Conservation (phyloP, 2,888 invertebrate species). For the Poecilus cupreus region DNA sequence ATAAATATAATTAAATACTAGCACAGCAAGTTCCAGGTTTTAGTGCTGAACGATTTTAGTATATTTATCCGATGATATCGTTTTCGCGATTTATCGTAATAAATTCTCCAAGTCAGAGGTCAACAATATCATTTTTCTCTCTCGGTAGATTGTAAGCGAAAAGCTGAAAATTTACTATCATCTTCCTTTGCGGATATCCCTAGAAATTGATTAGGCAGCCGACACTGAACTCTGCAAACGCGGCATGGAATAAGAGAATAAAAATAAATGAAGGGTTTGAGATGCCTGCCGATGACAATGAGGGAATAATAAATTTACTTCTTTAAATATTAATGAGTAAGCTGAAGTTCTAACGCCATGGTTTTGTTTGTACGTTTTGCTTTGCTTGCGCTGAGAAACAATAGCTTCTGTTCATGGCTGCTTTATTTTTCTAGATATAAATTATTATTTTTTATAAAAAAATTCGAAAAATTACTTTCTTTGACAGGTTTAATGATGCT, state of each 20-base stretch:
- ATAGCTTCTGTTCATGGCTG: constrained; percentile 22
- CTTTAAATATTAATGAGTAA: constrained; percentile 44
- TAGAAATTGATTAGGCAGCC: constrained; percentile 47
- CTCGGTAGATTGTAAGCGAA: constrained; percentile 50
- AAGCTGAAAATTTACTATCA: constrained; percentile 58
- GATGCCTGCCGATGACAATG: constrained; percentile 45
- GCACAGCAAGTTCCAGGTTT: background rate
- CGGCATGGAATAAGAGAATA: constrained; percentile 15
- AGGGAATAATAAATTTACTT: constrained; percentile 48
- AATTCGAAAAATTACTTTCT: background rate
- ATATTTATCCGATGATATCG: constrained; percentile 14
- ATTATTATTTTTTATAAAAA: constrained; percentile 10
- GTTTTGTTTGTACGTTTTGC: background rate
- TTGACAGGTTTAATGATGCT: constrained; percentile 1
- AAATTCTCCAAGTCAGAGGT: constrained; percentile 42
- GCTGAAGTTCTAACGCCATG: background rate
- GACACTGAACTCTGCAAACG: background rate
- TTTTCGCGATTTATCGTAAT: constrained; percentile 26
- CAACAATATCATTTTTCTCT: constrained; percentile 56
- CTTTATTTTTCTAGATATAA: constrained; percentile 21
- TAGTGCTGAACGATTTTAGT: background rate
- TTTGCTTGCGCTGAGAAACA: background rate
- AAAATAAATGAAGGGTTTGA: constrained; percentile 43
- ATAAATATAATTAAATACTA: background rate
- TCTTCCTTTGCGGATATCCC: constrained; percentile 39